Conservation (phyloP, 2,888 invertebrate genomes). For the Drosophila putrida region DNA sequence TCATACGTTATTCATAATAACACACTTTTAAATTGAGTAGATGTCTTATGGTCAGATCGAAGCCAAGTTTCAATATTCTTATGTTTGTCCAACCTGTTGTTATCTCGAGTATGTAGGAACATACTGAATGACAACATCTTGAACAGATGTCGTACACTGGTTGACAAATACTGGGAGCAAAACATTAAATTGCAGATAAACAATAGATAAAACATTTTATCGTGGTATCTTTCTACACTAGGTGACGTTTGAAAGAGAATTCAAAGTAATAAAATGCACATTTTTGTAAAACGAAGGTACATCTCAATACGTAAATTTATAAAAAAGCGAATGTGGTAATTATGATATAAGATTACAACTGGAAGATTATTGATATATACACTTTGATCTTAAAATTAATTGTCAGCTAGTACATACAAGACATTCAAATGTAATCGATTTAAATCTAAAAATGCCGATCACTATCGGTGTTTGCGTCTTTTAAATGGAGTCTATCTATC, state of each 20-base stretch:
- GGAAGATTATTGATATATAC: conserved; percentile 69
- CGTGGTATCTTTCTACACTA: background rate
- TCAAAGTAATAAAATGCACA: conserved; percentile 11
- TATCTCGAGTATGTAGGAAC: conserved; percentile 33
- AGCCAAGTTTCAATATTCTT: background rate
- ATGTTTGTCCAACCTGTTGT: conserved; percentile 6
- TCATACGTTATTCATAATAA: background rate
- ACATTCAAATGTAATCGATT: conserved; percentile 45
- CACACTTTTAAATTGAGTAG: background rate
- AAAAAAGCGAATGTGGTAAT: conserved; percentile 60
- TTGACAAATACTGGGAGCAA: conserved; percentile 19
- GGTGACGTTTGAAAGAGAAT: background rate
- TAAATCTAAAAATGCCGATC: conserved; percentile 26
- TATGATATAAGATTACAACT: conserved; percentile 60
- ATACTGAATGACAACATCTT: conserved; percentile 10
- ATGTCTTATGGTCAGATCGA: background rate
- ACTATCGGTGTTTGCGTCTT: conserved; percentile 46
- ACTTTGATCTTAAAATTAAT: conserved; percentile 68
- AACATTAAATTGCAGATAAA: conserved; percentile 35
- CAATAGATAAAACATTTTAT: conserved; percentile 12
- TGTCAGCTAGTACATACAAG: conserved; percentile 45
- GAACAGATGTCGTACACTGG: conserved; percentile 51
- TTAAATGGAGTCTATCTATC: background rate
- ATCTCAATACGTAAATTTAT: conserved; percentile 47
- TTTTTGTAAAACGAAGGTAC: conserved; percentile 19